Base-by-base conservation (phyloP, 2,797 vertebrate species). In the Halcyon leucocephala region DNA sequence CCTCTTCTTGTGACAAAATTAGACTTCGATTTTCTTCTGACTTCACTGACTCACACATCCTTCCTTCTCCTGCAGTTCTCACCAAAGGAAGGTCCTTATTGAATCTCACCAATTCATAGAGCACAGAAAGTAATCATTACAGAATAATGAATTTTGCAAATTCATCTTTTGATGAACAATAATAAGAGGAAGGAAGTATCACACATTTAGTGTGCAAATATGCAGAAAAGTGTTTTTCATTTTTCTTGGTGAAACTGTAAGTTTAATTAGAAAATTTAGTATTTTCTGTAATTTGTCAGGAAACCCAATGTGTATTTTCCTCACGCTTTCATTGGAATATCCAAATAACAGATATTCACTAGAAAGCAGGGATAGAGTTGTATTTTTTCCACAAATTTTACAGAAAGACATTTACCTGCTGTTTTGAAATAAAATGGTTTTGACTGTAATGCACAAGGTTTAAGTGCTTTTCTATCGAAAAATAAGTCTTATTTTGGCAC, bases 1-100 rank as follows among this genome's bases (percentile, higher is more conserved):
- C 16, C 46, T 88, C 58, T 83, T 87, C n/a, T 69, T 87, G 67
- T 86, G 26, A 33, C 69, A 86, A 60, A 90, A 81, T 80, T 87
- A 95, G 82, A 76, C 33, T 93, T 84, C 65, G 60, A 49, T 87
- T 66, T 85, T 87, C 35, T 78, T 92, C 84, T 87, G 69, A 41
- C n/a, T 89, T 86, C 16, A 87, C 46, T 87, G 82, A 93, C n/a
- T 88, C 73, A 76, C n/a, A 66, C 12, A 72, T 90, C 79, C 42
- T 91, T 87, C 31, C 57, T 76, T 93, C 33, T 92, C 37, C 37
- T 81, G 16, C 20, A 79, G 14, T n/a, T 69, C 28, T 73, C 14
- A 42, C 12, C 10, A 51, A 39, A 1, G 24, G 70, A 67, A 55
- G 33, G 37, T 21, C 54, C 14, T 57, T 84, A 41, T 54, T 22